Evolutionary conservation across 2,797 vertebrate genomes (phyloP), one percentile per base, ranked within the genome.

Genomic region (Parotocinclus haroldoi): DNA sequence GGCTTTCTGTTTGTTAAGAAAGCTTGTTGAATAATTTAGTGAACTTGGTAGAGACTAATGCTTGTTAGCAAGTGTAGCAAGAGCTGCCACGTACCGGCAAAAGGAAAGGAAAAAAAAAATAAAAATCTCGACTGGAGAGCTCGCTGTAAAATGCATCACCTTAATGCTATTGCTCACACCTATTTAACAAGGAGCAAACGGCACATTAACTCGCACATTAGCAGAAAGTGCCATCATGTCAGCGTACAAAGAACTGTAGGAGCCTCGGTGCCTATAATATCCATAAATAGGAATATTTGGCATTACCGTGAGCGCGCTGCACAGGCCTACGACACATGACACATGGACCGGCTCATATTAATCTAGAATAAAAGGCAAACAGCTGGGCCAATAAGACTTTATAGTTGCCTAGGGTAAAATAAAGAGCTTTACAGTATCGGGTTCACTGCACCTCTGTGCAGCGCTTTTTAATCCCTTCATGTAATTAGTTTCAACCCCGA

Each of bases 401-500:
- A 66, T 14, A 40, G 27, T n/a, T 42, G 46, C 44, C 63, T 16
- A 12, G 52, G 56, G 58, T 57, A 38, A 62, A 57, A 62, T 44
- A 44, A 66, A 53, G 46, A 38, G 39, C 54, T 9, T 45, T 56
- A 46, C 36, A 52, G 39, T 37, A 19, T 58, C 0, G 40, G 45
- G 58, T 57, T 67, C 39, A 52, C 51, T 40, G 27, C 36, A 50
- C 44, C 52, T 62, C 58, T 11, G 11, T 49, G 70, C 52, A 55
- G 51, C 45, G 8, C 40, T 61, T 66, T 61, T 36, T 61, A 49
- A 61, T 51, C 38, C 52, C 63, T 66, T 63, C 40, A 38, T 57
- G 57, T 68, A 67, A 72, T 66, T 72, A 72, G 27, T 45, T 66
- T 72, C 52, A 51, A 44, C 42, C 60, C 39, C 57, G 57, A 67